Evolutionary conservation across 2,797 vertebrate genomes (phyloP), one percentile per base, ranked within the genome.

Genomic region (Lates japonicus): DNA sequence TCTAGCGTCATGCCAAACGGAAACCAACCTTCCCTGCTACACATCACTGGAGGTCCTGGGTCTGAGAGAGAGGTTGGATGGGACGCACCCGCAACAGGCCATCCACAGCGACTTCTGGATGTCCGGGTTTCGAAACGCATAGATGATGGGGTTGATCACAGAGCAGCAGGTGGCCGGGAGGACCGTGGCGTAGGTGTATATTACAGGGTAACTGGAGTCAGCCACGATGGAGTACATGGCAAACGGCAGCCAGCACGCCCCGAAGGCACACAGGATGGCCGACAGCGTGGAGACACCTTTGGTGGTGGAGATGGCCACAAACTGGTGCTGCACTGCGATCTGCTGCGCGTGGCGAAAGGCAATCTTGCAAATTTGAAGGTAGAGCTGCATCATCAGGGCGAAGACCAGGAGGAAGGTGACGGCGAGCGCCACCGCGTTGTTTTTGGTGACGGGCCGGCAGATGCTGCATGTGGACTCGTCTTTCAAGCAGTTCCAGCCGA

Each of bases 291-390:
- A 97, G 48, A 98, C 96, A 37, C 97, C 97, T 91, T 97, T 98
- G 88, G 96, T 97, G 91, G 96, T 96, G 60, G 97, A 96, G 64
- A 96, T 96, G 92, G 96, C 96, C 86, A 97, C 87, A 49, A 97
- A 97, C 88, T 98, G 97, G 83, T 96, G 97, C 94, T 98, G 97
- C 87, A 97, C 96, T 3, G 97, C 97, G 19, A 98, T 98, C 93
- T 98, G 97, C 90, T 98, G 97, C 0, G 97, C 97, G 39, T 98
- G 97, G 73, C 97, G 96, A 85, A 96, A 96, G 84, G 97, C 97
- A 65, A 98, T 97, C 84, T 95, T 95, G 94, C 97, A 98, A 92
- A 98, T 98, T 82, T 97, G 97, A 80, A 97, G 95, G 94, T 98
- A 97, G 29, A 98, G 96, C 94, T 98, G 97, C 95, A 96, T 95